Conservation (phyloP, 2,113 vertebrate species). For the Notarius lentiginosus region DNA sequence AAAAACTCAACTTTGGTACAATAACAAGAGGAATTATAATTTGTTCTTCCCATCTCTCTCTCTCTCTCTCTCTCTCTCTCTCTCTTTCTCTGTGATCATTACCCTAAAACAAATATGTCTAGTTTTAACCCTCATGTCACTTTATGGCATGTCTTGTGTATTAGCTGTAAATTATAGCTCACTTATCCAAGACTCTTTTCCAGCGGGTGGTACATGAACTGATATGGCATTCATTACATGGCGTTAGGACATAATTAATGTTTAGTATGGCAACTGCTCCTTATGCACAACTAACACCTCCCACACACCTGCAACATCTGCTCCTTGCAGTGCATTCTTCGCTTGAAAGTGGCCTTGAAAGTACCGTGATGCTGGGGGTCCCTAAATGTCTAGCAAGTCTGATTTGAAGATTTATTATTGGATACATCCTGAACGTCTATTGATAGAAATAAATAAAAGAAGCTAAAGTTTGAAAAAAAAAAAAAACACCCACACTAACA, state of each 20-base stretch:
- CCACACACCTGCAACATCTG: constrained; percentile 17
- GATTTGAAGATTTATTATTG: no score
- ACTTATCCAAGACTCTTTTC: neutral
- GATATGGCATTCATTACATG: neutral
- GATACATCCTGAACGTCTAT: neutral
- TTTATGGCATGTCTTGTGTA: neutral
- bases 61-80: no score
- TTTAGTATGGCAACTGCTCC: neutral
- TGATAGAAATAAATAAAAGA: neutral
- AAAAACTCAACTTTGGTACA: no score
- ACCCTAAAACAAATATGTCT: neutral
- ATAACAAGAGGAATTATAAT: no score
- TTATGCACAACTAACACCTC: neutral
- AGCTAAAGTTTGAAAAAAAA: neutral
- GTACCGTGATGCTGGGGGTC: neutral
- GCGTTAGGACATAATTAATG: neutral
- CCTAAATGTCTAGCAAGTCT: neutral
- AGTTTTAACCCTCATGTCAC: neutral
- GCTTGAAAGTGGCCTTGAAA: neutral
- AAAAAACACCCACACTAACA: no score
- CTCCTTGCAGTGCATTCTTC: neutral
- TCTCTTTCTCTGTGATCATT: no score
- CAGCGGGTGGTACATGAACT: neutral
- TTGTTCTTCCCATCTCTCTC: no score
- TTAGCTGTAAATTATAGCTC: neutral